Percentiles rank a stretch among this genome's conserved stretches.
Evolutionary conservation across 2,797 vertebrate species (phyloP).

Genomic region (Cryptoprocta ferox): DNA sequence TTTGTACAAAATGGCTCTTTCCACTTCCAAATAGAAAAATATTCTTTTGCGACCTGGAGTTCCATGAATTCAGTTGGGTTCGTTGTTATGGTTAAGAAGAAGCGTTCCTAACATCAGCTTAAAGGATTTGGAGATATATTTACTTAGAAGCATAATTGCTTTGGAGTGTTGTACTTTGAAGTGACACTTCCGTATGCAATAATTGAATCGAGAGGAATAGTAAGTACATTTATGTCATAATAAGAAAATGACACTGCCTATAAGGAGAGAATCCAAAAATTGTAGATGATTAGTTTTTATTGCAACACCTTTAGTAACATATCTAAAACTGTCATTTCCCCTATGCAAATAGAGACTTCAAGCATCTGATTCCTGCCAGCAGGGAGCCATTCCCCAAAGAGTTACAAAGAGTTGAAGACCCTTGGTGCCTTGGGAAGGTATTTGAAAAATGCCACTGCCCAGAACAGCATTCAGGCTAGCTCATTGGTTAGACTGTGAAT

Average conservation of each 20-base stretch:
- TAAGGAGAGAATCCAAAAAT: constrained; percentile 38
- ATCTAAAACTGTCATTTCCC: neutral
- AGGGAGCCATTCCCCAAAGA: neutral
- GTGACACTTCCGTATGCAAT: constrained; percentile 68
- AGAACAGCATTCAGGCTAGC: neutral
- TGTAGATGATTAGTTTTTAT: constrained; percentile 54
- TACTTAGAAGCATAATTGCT: constrained; percentile 72
- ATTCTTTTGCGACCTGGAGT: constrained; percentile 4
- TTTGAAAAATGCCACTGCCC: neutral
- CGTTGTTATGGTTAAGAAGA: constrained; percentile 11
- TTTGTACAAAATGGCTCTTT: neutral
- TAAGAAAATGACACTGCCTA: constrained; percentile 68
- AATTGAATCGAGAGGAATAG: constrained; percentile 69
- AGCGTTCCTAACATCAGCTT: constrained; percentile 63
- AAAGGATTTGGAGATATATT: constrained; percentile 74
- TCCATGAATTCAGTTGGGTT: neutral
- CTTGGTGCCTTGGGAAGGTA: neutral
- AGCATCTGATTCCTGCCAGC: neutral
- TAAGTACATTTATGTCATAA: constrained; percentile 64
- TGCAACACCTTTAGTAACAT: constrained; percentile 18
- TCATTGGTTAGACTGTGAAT: neutral
- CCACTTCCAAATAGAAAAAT: neutral
- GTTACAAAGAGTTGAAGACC: neutral
- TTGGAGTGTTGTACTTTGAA: constrained; percentile 62
- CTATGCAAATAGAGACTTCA: neutral